Base-by-base conservation (phyloP, 2,888 invertebrate species). In the Drosophila anomalata region DNA sequence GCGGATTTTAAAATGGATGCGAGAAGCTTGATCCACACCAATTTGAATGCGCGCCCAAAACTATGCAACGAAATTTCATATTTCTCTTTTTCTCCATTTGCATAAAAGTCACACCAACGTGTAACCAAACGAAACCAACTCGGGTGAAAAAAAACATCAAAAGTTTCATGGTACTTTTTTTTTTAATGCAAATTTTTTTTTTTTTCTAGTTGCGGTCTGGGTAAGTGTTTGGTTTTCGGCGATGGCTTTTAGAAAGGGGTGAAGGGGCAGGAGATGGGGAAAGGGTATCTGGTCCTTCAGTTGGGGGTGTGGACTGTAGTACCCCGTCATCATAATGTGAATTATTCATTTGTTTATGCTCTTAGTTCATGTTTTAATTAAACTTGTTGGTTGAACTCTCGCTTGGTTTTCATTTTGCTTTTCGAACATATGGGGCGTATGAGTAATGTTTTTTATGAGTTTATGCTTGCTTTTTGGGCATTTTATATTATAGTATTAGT, bases 311-410 rank as follows among this genome's bases (percentile, higher is more conserved):
- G 9, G 33, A 33, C 33, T 8, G 6, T 12, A 14, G 6, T 12
- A 6, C 1, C 36, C 26, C 75, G 65, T 73, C 75, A 80, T 73
- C 82, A 78, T 75, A 75, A 68, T 73, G 76, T 88, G 82, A 88
- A 87, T 86, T 78, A 84, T 87, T 88, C 88, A 87, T 87, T 86
- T 63, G 84, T 79, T 84, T 77, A 78, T 82, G 87, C 77, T 73
- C 12, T 82, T 77, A 82, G 78, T 86, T 88, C 76, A 77, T 84
- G 82, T 77, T 84, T 87, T 87, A 87, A 88, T 87, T 87, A 87
- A 84, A 74, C 72, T 47, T 26, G 46, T 31, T 65, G 39, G 17
- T 12, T 31, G 33, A 50, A 50, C 50, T 50, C 29, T 31, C 50
- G 1, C 20, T 12, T 7, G 24, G 24, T 9, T 8, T 29, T 41